Percentiles rank a stretch among this genome's conserved stretches.
phyloP scores from a whole-genome alignment of 2,113 vertebrate species.

The Leptobrachium ailaonicum region DNA sequence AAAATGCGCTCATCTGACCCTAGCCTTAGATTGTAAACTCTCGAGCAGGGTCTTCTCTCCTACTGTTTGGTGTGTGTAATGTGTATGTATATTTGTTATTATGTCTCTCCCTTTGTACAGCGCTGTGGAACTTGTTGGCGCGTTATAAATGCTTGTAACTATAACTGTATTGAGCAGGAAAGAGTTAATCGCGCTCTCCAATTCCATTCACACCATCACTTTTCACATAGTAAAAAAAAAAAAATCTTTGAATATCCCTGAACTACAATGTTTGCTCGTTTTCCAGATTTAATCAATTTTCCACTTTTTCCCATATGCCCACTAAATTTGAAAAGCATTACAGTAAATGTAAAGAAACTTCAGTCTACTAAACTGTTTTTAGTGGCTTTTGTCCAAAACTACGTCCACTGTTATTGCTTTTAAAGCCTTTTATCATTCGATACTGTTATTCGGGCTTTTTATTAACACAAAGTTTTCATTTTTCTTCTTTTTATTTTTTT shows the following conservation, averaged over 20 bases:
- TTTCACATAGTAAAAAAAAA: neutral
- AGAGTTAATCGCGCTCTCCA: no score
- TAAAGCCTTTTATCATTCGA: neutral
- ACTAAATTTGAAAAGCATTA: slow-evolving; percentile 1
- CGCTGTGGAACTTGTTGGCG: no score
- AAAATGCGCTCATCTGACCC: no score
- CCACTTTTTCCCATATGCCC: neutral
- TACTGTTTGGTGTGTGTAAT: no score
- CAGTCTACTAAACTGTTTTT: neutral
- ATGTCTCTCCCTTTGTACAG: no score
- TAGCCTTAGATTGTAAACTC: no score
- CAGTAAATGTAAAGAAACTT: neutral
- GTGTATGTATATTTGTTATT: no score
- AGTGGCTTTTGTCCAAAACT: neutral
- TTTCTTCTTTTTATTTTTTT: neutral
- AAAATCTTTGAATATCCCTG: neutral
- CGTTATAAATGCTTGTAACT: no score
- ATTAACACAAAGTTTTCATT: neutral
- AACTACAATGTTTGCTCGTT: neutral
- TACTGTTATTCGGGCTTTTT: neutral
- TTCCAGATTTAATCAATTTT: neutral
- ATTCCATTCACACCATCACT: no score
- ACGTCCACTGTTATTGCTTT: neutral
- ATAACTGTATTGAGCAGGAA: no score
- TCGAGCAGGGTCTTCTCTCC: no score